Percentiles rank a stretch among this genome's conserved stretches.
phyloP scores from a whole-genome alignment of 2,888 invertebrate genomes.

The Patella pellucida region DNA sequence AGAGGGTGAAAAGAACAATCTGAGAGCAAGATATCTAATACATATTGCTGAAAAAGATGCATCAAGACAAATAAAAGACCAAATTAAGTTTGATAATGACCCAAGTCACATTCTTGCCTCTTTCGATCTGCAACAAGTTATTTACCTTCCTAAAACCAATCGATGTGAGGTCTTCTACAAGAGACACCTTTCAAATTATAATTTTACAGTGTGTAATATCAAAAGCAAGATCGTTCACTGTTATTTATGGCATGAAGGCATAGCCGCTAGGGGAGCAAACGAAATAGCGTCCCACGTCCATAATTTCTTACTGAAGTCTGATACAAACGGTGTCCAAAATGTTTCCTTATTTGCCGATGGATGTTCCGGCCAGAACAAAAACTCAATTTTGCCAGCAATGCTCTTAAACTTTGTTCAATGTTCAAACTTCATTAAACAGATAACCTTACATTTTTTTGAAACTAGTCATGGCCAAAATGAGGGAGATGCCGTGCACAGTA shows the following conservation, averaged over 20 bases:
- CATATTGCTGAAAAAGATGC: conserved; percentile 7
- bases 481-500: conserved; percentile 6
- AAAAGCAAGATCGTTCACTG: background rate
- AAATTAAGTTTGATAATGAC: background rate
- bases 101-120: conserved; percentile 3
- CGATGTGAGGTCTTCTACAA: background rate
- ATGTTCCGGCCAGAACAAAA: conserved; percentile 19
- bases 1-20: background rate
- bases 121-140: background rate
- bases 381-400: conserved; percentile 18
- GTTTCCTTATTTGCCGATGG: too few relatives aligned
- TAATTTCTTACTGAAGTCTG: background rate
- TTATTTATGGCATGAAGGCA: background rate
- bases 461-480: conserved; percentile 16
- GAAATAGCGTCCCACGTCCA: background rate
- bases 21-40: background rate
- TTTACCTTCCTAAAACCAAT: background rate
- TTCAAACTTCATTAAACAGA: conserved; percentile 11
- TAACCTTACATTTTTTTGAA: conserved; percentile 13
- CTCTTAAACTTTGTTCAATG: background rate
- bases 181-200: conserved; percentile 4
- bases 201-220: background rate
- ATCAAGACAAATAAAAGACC: background rate
- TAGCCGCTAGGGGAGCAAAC: background rate
- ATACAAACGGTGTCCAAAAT: too few relatives aligned